A percentile compares a stretch with the other conserved stretches of the same genome.
Conservation (phyloP, 1,140 invertebrate species). For the Euura saliciscinereae region DNA sequence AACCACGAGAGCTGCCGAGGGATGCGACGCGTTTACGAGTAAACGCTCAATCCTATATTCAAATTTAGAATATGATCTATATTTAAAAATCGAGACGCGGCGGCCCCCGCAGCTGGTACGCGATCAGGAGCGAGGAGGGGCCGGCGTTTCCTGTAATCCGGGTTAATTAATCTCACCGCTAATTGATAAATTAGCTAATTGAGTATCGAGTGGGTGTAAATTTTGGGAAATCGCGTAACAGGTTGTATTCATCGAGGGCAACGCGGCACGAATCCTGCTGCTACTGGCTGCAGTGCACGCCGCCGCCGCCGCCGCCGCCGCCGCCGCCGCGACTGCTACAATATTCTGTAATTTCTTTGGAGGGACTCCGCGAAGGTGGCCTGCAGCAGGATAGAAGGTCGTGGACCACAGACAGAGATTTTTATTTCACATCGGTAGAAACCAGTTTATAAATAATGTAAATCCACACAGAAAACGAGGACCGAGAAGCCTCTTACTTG, state of each 20-base stretch:
- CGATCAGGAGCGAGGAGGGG: too few relatives aligned
- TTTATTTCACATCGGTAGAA: constrained; percentile 2
- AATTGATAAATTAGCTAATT: constrained; percentile 3
- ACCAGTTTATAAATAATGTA: constrained; percentile 7
- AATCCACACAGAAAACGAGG: too few relatives aligned
- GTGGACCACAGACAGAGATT: constrained; percentile 4
- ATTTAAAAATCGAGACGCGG: too few relatives aligned
- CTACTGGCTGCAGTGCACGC: background rate
- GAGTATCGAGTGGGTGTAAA: background rate
- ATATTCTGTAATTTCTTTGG: constrained; percentile 4
- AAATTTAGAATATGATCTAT: too few relatives aligned
- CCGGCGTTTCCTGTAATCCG: background rate
- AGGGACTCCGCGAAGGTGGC: background rate
- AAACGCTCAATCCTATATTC: too few relatives aligned
- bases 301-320: background rate
- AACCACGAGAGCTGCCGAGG: too few relatives aligned
- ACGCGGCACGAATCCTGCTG: background rate
- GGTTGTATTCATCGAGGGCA: background rate
- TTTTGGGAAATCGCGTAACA: background rate
- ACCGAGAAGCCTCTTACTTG: too few relatives aligned
- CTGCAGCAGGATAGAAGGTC: background rate
- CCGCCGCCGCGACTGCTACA: background rate
- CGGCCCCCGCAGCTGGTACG: too few relatives aligned
- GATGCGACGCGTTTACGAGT: too few relatives aligned
- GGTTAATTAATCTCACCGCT: background rate